Evolutionary conservation across 1,140 invertebrate species (phyloP), one percentile per base, ranked within the genome.

Genomic region (Ceratoteleas bidentatus): DNA sequence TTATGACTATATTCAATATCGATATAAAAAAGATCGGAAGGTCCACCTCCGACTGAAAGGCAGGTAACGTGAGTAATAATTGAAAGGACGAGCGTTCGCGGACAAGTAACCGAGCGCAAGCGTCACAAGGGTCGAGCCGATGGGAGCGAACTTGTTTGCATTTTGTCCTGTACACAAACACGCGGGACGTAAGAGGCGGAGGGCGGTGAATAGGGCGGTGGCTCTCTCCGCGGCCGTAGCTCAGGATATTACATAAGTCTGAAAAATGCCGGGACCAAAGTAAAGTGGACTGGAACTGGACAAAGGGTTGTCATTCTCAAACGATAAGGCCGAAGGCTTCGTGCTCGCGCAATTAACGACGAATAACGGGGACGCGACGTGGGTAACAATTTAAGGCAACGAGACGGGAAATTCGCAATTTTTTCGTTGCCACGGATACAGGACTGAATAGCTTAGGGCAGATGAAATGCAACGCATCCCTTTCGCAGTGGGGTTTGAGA

Each of bases 191-290:
- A n/a, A n/a, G n/a, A n/a, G n/a, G n/a, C n/a, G n/a, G n/a, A n/a
- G n/a, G n/a, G n/a, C n/a, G n/a, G n/a, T n/a, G n/a, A n/a, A n/a
- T n/a, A n/a, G n/a, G n/a, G n/a, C n/a, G n/a, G n/a, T n/a, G n/a
- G n/a, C n/a, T n/a, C n/a, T n/a, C n/a, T n/a, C n/a, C n/a, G n/a
- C n/a, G n/a, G n/a, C n/a, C n/a, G n/a, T n/a, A n/a, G n/a, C n/a
- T n/a, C n/a, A 89, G 88, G 87, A 90, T 90, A 90, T 90, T 90
- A 89, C 87, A 72, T 89, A 89, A 90, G 87, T 88, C 84, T 82
- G 74, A 87, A 89, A 90, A 90, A 88, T 86, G 83, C 66, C 62
- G 64, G 81, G 75, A 86, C 86, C 83, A 89, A 88, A 87, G 87
- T 85, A 87, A 85, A 88, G 85, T 86, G 86, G 83, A 88, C 54